Percentiles rank a stretch among this genome's conserved stretches.
phyloP scores from a whole-genome alignment of 1,140 invertebrate genomes.

The Calliphora vicina region DNA sequence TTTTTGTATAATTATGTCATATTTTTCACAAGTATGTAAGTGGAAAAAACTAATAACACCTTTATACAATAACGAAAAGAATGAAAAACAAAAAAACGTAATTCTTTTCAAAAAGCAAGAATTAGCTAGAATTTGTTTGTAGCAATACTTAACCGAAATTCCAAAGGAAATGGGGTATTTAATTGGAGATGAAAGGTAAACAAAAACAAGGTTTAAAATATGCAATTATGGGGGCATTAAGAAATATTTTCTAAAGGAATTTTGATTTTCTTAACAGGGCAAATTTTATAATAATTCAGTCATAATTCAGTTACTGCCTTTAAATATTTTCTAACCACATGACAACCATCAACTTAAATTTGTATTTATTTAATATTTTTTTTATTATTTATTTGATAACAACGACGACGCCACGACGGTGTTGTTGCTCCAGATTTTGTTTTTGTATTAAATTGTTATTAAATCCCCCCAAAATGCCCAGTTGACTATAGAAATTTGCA shows the following conservation, averaged over 20 bases:
- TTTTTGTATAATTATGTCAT: slow-evolving; percentile 26
- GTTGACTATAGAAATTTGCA: neutral
- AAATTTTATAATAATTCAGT: neutral
- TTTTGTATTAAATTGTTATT: neutral
- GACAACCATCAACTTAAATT: neutral
- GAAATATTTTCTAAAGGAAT: neutral
- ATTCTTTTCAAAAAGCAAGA: no score
- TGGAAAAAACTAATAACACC: neutral
- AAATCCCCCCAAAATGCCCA: neutral
- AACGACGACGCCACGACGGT: neutral
- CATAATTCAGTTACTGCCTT: neutral
- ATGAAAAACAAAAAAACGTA: no score
- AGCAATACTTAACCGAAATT: no score
- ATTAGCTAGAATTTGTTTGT: no score
- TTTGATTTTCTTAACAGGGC: neutral
- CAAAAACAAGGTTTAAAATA: neutral
- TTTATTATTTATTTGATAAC: neutral
- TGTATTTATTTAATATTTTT: neutral
- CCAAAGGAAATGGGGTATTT: neutral
- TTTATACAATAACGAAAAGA: neutral
- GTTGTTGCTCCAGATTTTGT: neutral
- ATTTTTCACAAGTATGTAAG: slow-evolving; percentile 19
- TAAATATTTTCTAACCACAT: neutral
- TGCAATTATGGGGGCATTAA: neutral
- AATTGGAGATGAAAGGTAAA: neutral